Evolutionary conservation across 2,113 vertebrate species (phyloP).

Genomic region (Lipotes vexillifer): DNA sequence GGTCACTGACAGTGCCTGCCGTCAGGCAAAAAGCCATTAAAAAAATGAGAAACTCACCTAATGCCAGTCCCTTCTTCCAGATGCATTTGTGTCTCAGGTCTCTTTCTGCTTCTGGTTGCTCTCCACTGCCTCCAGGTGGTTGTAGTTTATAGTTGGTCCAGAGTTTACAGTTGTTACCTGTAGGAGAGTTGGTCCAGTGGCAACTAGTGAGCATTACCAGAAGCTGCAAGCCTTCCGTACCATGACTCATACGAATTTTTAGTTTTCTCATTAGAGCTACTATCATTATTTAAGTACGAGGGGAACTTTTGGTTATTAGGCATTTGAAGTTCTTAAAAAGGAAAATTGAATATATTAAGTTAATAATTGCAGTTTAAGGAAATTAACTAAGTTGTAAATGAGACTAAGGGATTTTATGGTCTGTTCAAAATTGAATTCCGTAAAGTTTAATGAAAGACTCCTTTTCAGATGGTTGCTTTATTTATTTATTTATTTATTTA

Average conservation of each 20-base stretch:
- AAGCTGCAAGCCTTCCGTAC: not conserved
- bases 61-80: not conserved
- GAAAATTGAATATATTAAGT: conserved; percentile 12
- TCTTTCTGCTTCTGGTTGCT: not conserved
- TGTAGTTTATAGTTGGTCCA: not conserved
- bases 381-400: conserved; percentile 4
- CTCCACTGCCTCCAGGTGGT: not conserved
- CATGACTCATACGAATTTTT: not conserved
- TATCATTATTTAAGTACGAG: not conserved
- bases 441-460: not conserved
- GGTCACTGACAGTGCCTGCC: not conserved
- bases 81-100: no score
- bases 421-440: conserved; percentile 25
- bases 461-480: not conserved
- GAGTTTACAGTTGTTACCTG: not conserved
- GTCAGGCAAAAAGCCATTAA: not conserved
- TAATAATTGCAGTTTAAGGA: conserved; percentile 1
- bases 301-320: not conserved
- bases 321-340: conserved; percentile 31
- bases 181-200: not conserved
- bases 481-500: no score
- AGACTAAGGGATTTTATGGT: not conserved
- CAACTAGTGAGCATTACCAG: not conserved
- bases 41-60: not conserved
- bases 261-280: not conserved